phyloP scores from a whole-genome alignment of 1,140 invertebrate species.

The Saccostrea glomerata region DNA sequence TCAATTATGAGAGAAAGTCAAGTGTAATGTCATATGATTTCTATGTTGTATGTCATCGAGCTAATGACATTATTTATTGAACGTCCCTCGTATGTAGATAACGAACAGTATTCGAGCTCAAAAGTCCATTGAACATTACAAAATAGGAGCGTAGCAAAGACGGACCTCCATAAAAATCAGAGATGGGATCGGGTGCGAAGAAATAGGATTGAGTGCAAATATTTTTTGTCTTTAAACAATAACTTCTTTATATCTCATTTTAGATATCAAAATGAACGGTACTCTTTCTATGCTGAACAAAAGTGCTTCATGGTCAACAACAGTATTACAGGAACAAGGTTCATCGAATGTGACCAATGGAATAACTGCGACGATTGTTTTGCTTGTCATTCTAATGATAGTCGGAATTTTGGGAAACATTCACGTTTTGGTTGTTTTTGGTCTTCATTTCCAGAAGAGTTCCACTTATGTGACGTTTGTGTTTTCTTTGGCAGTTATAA shows the following conservation, averaged over 20 bases:
- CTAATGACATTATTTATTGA: too few relatives aligned
- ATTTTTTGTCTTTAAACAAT: neutral
- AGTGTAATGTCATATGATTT: too few relatives aligned
- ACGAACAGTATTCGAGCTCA: too few relatives aligned
- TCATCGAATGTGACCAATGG: neutral
- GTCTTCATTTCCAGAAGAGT: neutral
- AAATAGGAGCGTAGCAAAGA: too few relatives aligned
- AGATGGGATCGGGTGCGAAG: too few relatives aligned
- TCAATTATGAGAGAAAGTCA: too few relatives aligned
- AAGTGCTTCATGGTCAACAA: neutral
- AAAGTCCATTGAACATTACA: too few relatives aligned
- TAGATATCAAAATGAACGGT: neutral
- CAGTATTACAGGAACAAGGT: neutral
- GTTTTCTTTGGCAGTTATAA: neutral
- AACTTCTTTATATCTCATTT: neutral
- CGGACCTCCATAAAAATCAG: too few relatives aligned
- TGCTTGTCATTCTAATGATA: neutral
- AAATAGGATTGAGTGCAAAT: too few relatives aligned
- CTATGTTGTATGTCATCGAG: too few relatives aligned
- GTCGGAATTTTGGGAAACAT: neutral
- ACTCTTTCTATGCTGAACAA: neutral
- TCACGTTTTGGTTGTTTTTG: neutral
- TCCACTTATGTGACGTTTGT: neutral
- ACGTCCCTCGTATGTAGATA: too few relatives aligned
- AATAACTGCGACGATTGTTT: neutral